Evolutionary conservation across 2,888 invertebrate genomes (phyloP), one percentile per base, ranked within the genome.

Genomic region (Cataglyphis altisquamis): DNA sequence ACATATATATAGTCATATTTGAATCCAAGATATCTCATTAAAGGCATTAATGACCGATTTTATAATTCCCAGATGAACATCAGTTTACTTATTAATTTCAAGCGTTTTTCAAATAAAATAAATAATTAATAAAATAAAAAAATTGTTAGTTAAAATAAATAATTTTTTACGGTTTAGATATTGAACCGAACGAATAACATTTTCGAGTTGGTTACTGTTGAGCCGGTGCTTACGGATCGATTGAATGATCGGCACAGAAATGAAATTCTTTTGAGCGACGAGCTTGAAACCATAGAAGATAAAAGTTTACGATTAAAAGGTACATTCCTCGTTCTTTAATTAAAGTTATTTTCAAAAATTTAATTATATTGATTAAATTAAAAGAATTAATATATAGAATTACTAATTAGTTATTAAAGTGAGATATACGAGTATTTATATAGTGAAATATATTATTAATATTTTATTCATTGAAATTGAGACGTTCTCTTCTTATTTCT

Each of bases 101-200:
- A 57, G 12, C n/a, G 10, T 3, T 55, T 70, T 60, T 10, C 6
- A 3, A 55, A 15, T 36, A 3, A 48, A 68, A 29, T 63, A 55
- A 62, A 52, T 52, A 45, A 4, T 10, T 73, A 55, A 15, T 36
- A 3, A 48, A 68, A 29, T 63, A 55, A 62, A 52, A n/a, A 45
- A 29, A 1, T 29, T 29, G 9, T 10, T 55, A 1, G 48, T 73
- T 29, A 29, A 29, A 29, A 29, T 29, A 29, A 29, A 29, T 29
- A 29, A 29, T 29, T 39, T 55, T 66, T 0, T 8, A 36, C 29
- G 45, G 48, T 92, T 68, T 94, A 99, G 99, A 98, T 99, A 92
- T 95, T 99, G 87, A 98, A 98, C 93, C 97, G 99, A 90, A 98
- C 98, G 2, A 99, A 99, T 95, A 99, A 99, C 94, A 98, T 99